Percentiles rank a stretch among this genome's conserved stretches.
phyloP scores from a whole-genome alignment of 2,888 invertebrate species.

The Pemphredon lugubris region DNA sequence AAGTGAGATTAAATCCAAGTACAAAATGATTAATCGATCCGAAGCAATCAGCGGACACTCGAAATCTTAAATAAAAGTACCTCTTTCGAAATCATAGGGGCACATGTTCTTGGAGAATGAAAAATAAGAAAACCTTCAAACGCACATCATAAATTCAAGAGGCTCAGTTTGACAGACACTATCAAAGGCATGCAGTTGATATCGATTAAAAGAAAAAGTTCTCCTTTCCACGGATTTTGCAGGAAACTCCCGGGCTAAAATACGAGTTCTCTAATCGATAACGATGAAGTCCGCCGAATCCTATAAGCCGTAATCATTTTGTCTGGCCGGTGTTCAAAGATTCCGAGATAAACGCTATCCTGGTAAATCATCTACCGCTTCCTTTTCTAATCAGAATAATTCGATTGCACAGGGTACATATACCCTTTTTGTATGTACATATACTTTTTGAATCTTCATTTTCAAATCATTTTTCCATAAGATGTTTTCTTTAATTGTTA shows the following conservation, averaged over 20 bases:
- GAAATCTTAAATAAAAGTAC: slow-evolving; percentile 15
- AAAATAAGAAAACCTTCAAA: too few relatives aligned
- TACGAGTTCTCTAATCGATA: slow-evolving; percentile 39
- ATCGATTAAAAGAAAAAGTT: slow-evolving; percentile 1
- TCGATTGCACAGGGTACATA: neutral
- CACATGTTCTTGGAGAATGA: neutral
- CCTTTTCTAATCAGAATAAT: neutral
- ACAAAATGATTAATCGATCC: slow-evolving; percentile 11
- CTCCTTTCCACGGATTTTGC: slow-evolving; percentile 3
- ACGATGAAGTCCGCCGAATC: slow-evolving; percentile 39
- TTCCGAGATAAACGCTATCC: slow-evolving; percentile 3
- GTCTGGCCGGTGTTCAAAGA: slow-evolving; percentile 12
- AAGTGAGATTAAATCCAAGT: too few relatives aligned
- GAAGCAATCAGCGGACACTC: slow-evolving; percentile 20
- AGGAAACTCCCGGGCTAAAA: slow-evolving; percentile 25
- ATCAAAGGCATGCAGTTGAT: slow-evolving; percentile 5
- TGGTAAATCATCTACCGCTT: slow-evolving; percentile 22
- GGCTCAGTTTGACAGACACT: too few relatives aligned
- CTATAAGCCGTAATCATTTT: slow-evolving; percentile 21
- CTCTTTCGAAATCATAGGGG: neutral
- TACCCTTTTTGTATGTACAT: neutral
- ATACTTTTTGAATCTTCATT: neutral
- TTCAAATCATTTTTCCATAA: too few relatives aligned
- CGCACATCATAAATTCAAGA: too few relatives aligned
- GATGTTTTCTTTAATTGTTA: too few relatives aligned